phyloP scores from a whole-genome alignment of 2,797 vertebrate genomes.

The Ctenopoma kingsleyae region DNA sequence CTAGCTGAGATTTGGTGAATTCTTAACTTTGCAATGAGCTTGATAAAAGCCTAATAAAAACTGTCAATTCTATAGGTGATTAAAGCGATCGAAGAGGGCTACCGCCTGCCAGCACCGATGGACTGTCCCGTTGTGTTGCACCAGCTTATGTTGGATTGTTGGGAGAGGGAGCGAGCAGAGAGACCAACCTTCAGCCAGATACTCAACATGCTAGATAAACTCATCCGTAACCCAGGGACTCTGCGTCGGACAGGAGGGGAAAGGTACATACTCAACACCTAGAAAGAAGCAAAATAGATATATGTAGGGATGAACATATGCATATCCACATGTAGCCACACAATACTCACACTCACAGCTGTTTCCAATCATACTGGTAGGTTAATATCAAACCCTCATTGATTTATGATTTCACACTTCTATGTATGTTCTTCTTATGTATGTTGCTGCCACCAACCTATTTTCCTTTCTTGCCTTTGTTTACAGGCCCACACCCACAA shows the following conservation, averaged over 20 bases:
- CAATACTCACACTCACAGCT: conserved; percentile 1
- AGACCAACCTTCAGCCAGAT: conserved; percentile 98
- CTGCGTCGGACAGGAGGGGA: conserved; percentile 95
- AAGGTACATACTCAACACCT: conserved; percentile 87
- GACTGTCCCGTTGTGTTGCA: conserved; percentile 96
- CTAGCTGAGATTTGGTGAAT: background rate
- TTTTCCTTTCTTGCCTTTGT: conserved; percentile 16
- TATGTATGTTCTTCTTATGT: background rate
- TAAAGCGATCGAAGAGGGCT: conserved; percentile 98
- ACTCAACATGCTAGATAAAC: conserved; percentile 98
- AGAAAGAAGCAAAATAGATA: background rate
- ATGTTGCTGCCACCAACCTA: conserved; percentile 15
- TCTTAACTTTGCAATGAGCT: background rate
- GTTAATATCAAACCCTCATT: background rate
- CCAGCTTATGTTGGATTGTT: conserved; percentile 98
- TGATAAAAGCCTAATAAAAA: background rate
- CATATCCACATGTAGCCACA: background rate
- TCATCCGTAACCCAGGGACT: conserved; percentile 97
- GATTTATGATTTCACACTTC: conserved; percentile 21
- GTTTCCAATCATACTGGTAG: background rate
- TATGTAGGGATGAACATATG: background rate
- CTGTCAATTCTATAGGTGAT: conserved; percentile 87
- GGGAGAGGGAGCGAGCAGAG: conserved; percentile 96
- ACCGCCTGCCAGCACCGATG: conserved; percentile 96
- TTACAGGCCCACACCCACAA: conserved; percentile 89